Base-by-base conservation (phyloP, 2,888 invertebrate species). In the Torymus tubicola region DNA sequence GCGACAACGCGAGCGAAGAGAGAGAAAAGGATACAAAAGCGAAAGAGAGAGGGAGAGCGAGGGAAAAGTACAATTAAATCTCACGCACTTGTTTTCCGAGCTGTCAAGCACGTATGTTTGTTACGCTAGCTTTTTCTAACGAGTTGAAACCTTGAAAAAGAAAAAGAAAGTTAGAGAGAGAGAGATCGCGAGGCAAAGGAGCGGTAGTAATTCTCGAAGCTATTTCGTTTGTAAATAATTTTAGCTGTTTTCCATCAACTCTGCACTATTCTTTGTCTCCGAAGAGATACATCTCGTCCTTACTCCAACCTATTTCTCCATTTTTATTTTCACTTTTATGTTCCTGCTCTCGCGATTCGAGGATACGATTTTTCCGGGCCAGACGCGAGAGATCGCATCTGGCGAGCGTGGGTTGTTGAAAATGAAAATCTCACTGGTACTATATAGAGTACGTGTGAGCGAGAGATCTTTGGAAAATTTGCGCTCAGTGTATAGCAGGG, bases 211-310 rank as follows among this genome's bases (percentile, higher is more conserved):
- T 73, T 64, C 64, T 18, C 55, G 24, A n/a, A 61, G 68, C 52
- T 52, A 67, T 75, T 67, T 67, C 50, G 60, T 52, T 75, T 16
- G 67, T 75, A 75, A 75, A 68, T 75, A 75, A 75, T 75, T 75
- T 31, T 60, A 67, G 14, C 67, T 67, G 68, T 60, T 75, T 75
- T 58, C 65, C 75, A 67, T 67, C 52, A 75, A 52, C 18, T 16
- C 10, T 10, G 53, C 63, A 42, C 42, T 31, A 31, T 8, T 31
- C 31, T 31, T 3, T 52, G 11, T 24, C 24, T 42, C 61, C 10
- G 61, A 12, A 21, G 42, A 12, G 16, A 42, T 42, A 8, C 24
- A 64, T 53, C 8, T 67, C 21, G 16, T 50, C 5, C 31, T 64
- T 63, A 31, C 10, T n/a, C 31, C 11, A 13, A 14, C 2, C 16